A percentile compares a stretch with the other conserved stretches of the same genome.
These are phyloP conservation scores for Halcyon malimbica DNA, from an alignment of 2,113 vertebrate genomes.

Conservation along the genomic window DNA sequence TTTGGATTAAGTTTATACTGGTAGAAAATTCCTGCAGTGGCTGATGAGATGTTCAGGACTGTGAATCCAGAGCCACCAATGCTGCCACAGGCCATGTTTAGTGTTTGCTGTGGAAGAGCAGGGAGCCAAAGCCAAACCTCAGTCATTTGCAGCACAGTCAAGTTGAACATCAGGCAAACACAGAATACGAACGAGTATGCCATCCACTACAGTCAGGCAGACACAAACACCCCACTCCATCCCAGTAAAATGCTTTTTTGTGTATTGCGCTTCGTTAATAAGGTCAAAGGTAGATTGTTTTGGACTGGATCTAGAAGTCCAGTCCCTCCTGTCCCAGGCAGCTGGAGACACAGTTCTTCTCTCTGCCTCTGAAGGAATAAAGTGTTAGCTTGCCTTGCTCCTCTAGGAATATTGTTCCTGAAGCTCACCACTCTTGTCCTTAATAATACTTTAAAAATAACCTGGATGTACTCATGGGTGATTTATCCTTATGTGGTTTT, in stretches of 20 bases:
- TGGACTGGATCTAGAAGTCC: background rate
- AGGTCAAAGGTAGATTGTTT: background rate
- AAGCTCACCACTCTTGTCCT: background rate
- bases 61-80: background rate
- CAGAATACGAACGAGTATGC: background rate
- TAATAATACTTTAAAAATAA: background rate
- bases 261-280: background rate
- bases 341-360: background rate
- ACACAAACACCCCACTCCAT: fast-evolving
- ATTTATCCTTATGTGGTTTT: background rate
- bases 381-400: background rate
- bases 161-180: background rate
- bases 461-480: background rate
- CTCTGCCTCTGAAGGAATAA: background rate
- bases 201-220: background rate
- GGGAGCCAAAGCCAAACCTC: background rate
- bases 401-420: background rate
- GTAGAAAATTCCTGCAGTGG: background rate
- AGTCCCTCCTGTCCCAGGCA: background rate
- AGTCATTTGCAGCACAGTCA: background rate
- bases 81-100: fast-evolving
- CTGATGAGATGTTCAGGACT: background rate
- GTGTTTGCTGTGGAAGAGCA: background rate
- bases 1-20: background rate
- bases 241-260: background rate